Evolutionary conservation across 2,113 vertebrate species (phyloP), one percentile per base, ranked within the genome.

Genomic region (Crotalus tigris): DNA sequence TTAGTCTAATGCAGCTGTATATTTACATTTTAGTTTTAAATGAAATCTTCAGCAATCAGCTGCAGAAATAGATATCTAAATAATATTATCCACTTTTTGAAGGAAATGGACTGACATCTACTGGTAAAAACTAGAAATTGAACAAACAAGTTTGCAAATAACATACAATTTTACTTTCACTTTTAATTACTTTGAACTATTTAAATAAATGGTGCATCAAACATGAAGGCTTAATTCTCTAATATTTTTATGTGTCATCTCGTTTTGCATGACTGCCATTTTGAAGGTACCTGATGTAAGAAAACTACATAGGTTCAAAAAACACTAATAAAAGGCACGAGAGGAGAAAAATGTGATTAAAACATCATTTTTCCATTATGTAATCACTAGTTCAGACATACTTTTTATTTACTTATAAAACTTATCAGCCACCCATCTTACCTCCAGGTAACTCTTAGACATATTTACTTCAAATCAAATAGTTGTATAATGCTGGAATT

Each of bases 81-180:
- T 49, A 69, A 61, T 54, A 61, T 7, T 13, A 23, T 54, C 8
- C 5, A 54, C 5, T 21, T 88, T 94, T 94, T 51, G 44, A 17
- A 96, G 96, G 96, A 33, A 88, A 96, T 95, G 24, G 96, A 44
- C 96, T 97, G 97, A 95, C 97, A 98, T 87, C 98, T 98, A 95
- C 96, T 97, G 97, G 97, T 81, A 26, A 55, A 13, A 1, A 54
- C 26, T 0, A 51, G 23, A 94, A 93, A 96, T 54, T 90, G 58
- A 44, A 19, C 4, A 29, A 87, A 8, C 21, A 86, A 54, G 11
- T 88, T n/a, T 55, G 54, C 23, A 0, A 23, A 2, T 61, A 17
- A 5, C 53, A 44, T 10, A 81, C 86, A 58, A 0, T 21, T 12
- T 9, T 0, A 53, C 49, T 58, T 15, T 90, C 3, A 39, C 23